Percentiles rank a stretch among this genome's conserved stretches.
These are phyloP conservation scores for Formica aserva DNA, from an alignment of 2,888 invertebrate species.

Conservation along the genomic window DNA sequence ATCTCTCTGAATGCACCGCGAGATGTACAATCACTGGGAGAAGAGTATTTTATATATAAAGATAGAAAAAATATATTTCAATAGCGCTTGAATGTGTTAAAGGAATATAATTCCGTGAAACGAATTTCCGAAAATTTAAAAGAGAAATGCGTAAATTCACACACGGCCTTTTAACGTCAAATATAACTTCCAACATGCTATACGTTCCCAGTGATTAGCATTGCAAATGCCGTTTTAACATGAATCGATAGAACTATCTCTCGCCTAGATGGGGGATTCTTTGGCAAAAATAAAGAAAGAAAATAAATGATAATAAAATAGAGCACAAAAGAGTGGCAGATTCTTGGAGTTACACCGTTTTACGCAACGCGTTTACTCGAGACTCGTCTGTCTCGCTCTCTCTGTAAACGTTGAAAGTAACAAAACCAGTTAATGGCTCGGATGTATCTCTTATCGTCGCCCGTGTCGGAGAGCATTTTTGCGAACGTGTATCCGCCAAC, in stretches of 20 bases:
- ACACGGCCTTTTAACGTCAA: neutral
- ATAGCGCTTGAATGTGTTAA: neutral
- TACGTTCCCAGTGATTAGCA: neutral
- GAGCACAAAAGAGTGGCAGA: neutral
- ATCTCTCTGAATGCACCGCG: neutral
- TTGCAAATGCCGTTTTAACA: slow-evolving; percentile 1
- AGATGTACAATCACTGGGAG: neutral
- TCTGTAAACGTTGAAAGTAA: neutral
- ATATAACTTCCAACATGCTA: neutral
- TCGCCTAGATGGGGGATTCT: neutral
- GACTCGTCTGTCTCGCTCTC: neutral
- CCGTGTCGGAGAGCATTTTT: neutral
- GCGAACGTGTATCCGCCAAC: neutral
- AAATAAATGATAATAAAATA: neutral
- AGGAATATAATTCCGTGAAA: neutral
- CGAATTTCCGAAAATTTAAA: neutral
- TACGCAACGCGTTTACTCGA: neutral
- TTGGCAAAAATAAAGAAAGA: neutral
- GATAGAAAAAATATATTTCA: neutral
- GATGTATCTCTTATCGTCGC: neutral
- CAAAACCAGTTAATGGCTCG: neutral
- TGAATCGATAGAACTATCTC: neutral
- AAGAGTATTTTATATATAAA: neutral
- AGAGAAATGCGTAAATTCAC: neutral
- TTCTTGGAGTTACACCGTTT: neutral